Conservation (phyloP, 2,113 vertebrate species). For the Chloropsis hardwickii region DNA sequence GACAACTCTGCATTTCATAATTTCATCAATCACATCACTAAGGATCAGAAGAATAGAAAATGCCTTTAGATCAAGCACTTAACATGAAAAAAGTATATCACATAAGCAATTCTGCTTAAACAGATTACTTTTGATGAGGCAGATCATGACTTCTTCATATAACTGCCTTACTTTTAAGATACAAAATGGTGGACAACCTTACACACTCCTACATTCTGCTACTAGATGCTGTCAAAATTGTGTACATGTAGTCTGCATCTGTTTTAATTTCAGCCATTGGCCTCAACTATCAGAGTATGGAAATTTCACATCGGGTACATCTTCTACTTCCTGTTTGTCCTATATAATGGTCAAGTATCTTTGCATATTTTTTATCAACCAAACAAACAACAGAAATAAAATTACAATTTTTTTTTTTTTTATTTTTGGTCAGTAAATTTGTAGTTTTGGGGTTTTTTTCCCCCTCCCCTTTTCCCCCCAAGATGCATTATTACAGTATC, state of each 20-base stretch:
- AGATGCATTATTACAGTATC: not conserved
- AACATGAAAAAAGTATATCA: not conserved
- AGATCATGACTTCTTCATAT: not conserved
- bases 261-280: not conserved
- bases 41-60: not conserved
- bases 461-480: fast-evolving
- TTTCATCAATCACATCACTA: not conserved
- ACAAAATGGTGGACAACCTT: not conserved
- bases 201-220: not conserved
- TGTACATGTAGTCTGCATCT: not conserved
- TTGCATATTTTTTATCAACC: not conserved
- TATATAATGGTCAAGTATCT: not conserved
- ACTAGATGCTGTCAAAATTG: not conserved
- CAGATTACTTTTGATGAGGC: not conserved
- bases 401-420: not conserved
- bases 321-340: not conserved
- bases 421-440: not conserved
- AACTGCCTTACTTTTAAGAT: not conserved
- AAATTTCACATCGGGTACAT: fast-evolving
- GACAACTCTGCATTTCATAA: not conserved
- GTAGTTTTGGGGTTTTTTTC: fast-evolving
- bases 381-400: not conserved
- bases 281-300: not conserved
- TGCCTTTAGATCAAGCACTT: not conserved
- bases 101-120: not conserved